Evolutionary conservation across 2,888 invertebrate species (phyloP), one percentile per base, ranked within the genome.

Genomic region (Pardosa pseudoannulata): DNA sequence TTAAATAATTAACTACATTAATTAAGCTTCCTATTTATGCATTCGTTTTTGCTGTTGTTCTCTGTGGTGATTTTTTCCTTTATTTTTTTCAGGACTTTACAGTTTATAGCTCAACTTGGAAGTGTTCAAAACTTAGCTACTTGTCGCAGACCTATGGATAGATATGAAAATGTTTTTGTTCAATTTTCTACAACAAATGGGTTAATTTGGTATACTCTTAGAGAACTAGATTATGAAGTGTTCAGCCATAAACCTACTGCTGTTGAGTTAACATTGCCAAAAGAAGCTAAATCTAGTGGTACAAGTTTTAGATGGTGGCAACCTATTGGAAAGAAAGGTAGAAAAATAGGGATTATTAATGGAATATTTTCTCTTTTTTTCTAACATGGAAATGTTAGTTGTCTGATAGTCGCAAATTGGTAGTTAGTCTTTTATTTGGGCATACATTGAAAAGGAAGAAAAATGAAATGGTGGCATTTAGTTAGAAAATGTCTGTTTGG

Each of bases 291-390:
- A 88, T 90, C 91, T 1, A 89, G 89, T 9, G 88, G 89, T 7
- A 92, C 92, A 3, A 90, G 90, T 36, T 91, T 92, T 81, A 89
- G 92, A 23, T 92, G 92, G 91, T 91, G 92, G 91, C 92, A 92
- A 87, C 91, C 90, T 23, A 88, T 88, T 36, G 65, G 88, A 72
- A 68, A 67, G 13, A 87, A 41, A 79, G 86, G 79, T 80, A 41
- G 56, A 31, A 46, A 9, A 16, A 46, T 7, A 36, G 6, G 5
- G n/a, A 7, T 36, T 7, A n/a, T n/a, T n/a, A n/a, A n/a, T n/a
- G n/a, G n/a, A n/a, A n/a, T n/a, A n/a, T n/a, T n/a, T n/a, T n/a
- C n/a, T n/a, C n/a, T n/a, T n/a, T n/a, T n/a, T n/a, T n/a, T n/a
- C n/a, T n/a, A n/a, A n/a, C n/a, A n/a, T n/a, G n/a, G n/a, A n/a